Evolutionary conservation across 2,797 vertebrate genomes (phyloP).

Genomic region (Rhabdomys pumilio): DNA sequence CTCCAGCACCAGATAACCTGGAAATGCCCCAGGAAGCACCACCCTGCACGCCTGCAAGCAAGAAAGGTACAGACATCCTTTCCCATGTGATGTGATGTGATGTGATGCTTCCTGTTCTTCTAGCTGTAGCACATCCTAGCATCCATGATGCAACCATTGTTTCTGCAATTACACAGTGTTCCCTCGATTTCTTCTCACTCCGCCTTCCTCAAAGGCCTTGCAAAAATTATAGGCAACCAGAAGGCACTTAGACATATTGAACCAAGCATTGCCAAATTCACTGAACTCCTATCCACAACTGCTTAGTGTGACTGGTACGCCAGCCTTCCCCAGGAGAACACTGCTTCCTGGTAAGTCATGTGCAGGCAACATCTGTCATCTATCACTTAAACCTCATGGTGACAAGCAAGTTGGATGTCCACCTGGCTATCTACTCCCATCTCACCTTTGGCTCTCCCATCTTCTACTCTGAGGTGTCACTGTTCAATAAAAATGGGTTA

Average conservation of each 20-base stretch:
- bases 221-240: background rate
- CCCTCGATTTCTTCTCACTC: background rate
- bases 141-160: background rate
- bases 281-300: background rate
- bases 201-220: background rate
- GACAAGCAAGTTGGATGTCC: background rate
- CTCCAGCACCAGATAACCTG: background rate
- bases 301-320: background rate
- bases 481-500: background rate
- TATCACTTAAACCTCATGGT: background rate
- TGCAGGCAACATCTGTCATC: background rate
- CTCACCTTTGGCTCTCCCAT: background rate
- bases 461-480: background rate
- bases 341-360: background rate
- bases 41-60: background rate
- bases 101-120: background rate
- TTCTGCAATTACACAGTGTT: background rate
- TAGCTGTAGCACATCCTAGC: background rate
- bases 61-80: slow-evolving; percentile 64
- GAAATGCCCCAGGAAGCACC: background rate
- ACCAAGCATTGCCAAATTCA: background rate
- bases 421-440: background rate
- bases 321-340: background rate
- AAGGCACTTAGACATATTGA: background rate
- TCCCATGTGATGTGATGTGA: background rate